Conservation (phyloP, 2,797 vertebrate genomes). For the Otolemur crassicaudatus region DNA sequence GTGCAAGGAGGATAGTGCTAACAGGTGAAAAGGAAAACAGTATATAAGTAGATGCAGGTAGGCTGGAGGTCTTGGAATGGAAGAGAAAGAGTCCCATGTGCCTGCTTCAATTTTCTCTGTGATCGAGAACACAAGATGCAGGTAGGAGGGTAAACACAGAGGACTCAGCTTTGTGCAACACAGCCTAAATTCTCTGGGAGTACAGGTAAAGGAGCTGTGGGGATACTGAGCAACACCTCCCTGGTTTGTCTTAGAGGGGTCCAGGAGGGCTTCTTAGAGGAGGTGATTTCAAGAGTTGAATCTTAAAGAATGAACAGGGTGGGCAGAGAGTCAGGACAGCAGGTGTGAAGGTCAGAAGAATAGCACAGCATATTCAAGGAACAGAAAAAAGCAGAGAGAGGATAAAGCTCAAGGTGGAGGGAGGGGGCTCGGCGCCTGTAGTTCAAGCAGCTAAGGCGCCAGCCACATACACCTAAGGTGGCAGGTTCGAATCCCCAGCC, state of each 20-base stretch:
- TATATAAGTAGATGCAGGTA: background rate
- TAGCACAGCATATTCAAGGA: background rate
- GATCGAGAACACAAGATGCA: background rate
- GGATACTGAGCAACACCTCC: background rate
- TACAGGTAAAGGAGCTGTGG: background rate
- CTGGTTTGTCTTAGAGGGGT: background rate
- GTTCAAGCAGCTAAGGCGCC: too few species aligned
- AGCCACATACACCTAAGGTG: too few species aligned
- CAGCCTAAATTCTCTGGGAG: background rate
- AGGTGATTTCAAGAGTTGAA: background rate
- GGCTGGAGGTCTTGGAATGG: background rate
- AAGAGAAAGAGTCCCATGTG: background rate
- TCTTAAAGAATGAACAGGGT: background rate
- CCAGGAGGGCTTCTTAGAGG: background rate
- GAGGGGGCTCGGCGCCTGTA: too few species aligned
- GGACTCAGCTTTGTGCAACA: background rate
- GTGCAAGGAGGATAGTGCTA: background rate
- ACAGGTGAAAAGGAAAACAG: background rate
- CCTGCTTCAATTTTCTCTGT: background rate
- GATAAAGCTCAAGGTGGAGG: background rate
- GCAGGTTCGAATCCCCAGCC: too few species aligned
- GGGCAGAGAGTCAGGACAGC: background rate
- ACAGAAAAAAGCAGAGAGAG: background rate
- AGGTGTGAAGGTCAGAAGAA: background rate
- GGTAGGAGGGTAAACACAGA: background rate